Evolutionary conservation across 2,888 invertebrate species (phyloP), one percentile per base, ranked within the genome.

Genomic region (Heliconius sara): DNA sequence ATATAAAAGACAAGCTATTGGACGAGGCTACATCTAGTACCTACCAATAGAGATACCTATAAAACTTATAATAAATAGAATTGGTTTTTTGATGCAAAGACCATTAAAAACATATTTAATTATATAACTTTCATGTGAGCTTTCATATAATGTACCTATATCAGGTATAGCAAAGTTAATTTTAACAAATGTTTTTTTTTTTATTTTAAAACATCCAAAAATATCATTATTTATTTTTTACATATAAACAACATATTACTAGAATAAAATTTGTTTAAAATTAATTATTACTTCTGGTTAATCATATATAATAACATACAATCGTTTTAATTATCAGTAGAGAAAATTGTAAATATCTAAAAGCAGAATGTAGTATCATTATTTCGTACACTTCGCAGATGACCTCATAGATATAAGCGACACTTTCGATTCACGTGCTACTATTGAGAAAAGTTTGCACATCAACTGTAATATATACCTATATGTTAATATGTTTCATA

Each of bases 381-480:
- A 39, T 65, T 75, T 65, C 65, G 65, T 75, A 43, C 34, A 7
- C 39, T 75, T 65, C 22, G 43, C 65, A 39, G 75, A 75, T 75
- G 65, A 75, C 75, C 75, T 27, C 39, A 19, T 13, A 43, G 75
- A 75, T 75, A 65, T 43, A 43, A 60, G 19, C 13, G 22, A 25
- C 75, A 75, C 65, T 75, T 75, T 75, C 65, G 7, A 65, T 65
- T 75, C 65, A 65, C 75, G 75, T 75, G 65, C 39, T 65, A 27
- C 16, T 65, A 75, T 39, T 39, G n/a, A 73, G 30, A 65, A 65
- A 43, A 65, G 43, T 65, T 65, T 65, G 25, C 43, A 65, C 19
- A 52, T 19, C 19, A 19, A 19, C 3, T 7, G 52, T 7, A 52
- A 22, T 52, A 52, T 52, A 0, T 52, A 39, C 1, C 34, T 9